A percentile compares a stretch with the other conserved stretches of the same genome.
These are phyloP conservation scores for Blastomussa wellsi DNA, from an alignment of 92 coral and sea anemone genomes.

Conservation along the genomic window DNA sequence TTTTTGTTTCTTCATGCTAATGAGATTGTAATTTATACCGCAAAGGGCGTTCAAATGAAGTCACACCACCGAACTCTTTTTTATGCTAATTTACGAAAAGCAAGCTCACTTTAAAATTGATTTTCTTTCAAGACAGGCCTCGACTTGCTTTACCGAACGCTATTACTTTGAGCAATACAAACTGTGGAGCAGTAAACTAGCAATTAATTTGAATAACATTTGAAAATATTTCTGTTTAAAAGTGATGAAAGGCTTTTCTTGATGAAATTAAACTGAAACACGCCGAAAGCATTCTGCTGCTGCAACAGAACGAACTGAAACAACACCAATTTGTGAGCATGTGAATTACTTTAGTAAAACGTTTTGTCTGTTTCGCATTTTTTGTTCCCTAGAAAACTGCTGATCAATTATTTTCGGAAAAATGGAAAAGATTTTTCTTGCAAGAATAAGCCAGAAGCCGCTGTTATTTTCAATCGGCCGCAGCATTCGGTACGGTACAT, in stretches of 20 bases:
- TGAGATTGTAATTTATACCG: constrained; percentile 5
- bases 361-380: not conserved
- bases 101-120: not conserved
- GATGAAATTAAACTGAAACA: not conserved
- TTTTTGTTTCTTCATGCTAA: constrained; percentile 28
- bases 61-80: constrained; percentile 11
- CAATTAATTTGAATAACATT: not conserved
- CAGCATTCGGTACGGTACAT: no score
- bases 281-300: not conserved
- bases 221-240: not conserved
- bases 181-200: not conserved
- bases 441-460: not conserved
- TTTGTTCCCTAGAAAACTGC: not conserved
- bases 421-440: not conserved
- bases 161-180: not conserved
- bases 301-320: not conserved
- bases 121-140: constrained; percentile 6
- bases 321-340: no score
- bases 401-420: not conserved
- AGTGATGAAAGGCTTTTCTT: not conserved
- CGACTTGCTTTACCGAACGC: constrained; percentile 3
- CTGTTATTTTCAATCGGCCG: no score
- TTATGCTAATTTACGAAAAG: not conserved
- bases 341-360: not conserved
- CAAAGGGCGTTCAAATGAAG: not conserved